Percentiles rank a stretch among this genome's conserved stretches.
phyloP scores from a whole-genome alignment of 2,113 vertebrate species.

The Rhabdornis inornatus region DNA sequence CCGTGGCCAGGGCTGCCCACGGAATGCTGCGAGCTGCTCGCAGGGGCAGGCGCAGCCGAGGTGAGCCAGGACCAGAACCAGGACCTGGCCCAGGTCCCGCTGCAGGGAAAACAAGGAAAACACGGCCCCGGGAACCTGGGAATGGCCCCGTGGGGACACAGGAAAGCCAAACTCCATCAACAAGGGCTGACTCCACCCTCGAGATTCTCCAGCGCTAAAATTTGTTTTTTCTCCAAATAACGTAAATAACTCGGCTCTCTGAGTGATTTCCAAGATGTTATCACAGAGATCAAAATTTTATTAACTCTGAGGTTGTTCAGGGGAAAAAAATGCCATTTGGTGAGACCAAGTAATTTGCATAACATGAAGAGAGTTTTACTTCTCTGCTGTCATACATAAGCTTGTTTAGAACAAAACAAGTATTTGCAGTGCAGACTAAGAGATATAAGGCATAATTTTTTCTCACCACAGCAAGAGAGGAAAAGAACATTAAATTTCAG shows the following conservation, averaged over 20 bases:
- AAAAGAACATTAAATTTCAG: not conserved
- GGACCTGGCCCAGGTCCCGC: conserved; percentile 43
- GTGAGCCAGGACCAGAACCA: conserved; percentile 26
- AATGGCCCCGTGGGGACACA: not conserved
- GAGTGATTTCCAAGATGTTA: not conserved
- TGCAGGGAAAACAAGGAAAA: not conserved
- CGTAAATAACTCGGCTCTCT: not conserved
- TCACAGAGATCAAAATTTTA: not conserved
- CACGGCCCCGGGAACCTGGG: not conserved
- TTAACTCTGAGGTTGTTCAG: not conserved
- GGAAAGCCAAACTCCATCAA: not conserved
- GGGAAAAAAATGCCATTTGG: not conserved
- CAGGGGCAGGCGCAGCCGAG: conserved; percentile 55
- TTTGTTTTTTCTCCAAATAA: not conserved
- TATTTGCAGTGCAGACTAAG: not conserved
- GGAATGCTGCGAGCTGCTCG: conserved; percentile 80
- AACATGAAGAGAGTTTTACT: not conserved
- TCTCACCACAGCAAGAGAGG: not conserved
- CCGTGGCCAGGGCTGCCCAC: conserved; percentile 48
- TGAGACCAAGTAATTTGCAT: not conserved
- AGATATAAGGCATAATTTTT: not conserved
- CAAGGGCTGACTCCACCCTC: not conserved
- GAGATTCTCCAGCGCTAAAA: not conserved
- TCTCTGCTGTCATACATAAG: not conserved
- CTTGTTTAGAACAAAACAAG: not conserved